Evolutionary conservation across 2,888 invertebrate genomes (phyloP), one percentile per base, ranked within the genome.

Genomic region (Lepeophtheirus nordmannii): DNA sequence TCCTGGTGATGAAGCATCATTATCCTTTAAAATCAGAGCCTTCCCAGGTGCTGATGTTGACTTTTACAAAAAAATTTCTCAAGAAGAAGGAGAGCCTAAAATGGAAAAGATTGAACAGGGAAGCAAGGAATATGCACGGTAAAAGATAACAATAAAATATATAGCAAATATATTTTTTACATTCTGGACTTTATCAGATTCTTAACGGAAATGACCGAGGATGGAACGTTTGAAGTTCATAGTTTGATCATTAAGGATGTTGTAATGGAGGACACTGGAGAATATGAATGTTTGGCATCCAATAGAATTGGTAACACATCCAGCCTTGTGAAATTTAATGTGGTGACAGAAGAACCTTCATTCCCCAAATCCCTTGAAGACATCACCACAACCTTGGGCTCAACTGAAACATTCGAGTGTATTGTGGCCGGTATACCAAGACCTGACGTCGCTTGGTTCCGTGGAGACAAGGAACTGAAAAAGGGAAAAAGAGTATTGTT

Each of bases 21-120:
- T 96, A 74, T 83, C 86, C 71, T 87, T 86, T 41, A 81, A 85
- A 57, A 83, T 96, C 1, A 84, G 85, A 71, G 91, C 93, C 30
- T 90, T 90, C 76, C 97, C 97, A 0, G 82, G 68, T 38, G 68
- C 70, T 41, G 65, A 62, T 12, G 62, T 67, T 12, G 62, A 66
- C 17, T 70, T 69, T 68, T 69, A 59, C 23, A 38, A 23, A 39
- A 46, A 46, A 17, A 30, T 64, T 57, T 7, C 22, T n/a, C 39
- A 38, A 12, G 66, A 66, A 22, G 66, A 23, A 60, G 66, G 41
- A 12, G 60, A 66, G 10, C 30, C 61, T 14, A 22, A 37, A 40
- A 37, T 53, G n/a, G 60, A 59, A 17, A 53, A 66, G 60, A 60
- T 66, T 53, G 56, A 66, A 11, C 2, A 58, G 23, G 58, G 23